Percentiles rank a stretch among this genome's conserved stretches.
These are phyloP conservation scores for Caenorhabditis sp. DNA, from an alignment of 2,888 invertebrate genomes.

Conservation along the genomic window DNA sequence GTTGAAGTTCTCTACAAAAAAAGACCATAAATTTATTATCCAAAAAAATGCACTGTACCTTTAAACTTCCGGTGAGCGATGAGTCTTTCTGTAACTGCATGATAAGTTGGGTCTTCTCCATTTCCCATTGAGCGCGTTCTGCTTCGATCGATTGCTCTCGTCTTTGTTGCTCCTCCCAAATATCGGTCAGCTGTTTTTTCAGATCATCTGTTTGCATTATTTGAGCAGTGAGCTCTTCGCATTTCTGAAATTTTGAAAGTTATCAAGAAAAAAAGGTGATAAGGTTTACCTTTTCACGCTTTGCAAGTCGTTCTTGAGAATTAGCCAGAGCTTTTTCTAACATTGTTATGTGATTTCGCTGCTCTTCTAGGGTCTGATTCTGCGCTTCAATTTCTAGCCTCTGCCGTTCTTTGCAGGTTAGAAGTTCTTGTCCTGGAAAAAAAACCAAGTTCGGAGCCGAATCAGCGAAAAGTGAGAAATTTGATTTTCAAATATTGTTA, in stretches of 20 bases:
- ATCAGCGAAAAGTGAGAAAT: too few species aligned
- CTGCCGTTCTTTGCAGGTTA: slow-evolving; percentile 87
- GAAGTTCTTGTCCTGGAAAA: slow-evolving; percentile 83
- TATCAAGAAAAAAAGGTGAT: background rate
- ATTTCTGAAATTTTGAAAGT: slow-evolving; percentile 40
- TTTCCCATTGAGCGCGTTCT: slow-evolving; percentile 84
- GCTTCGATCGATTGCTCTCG: slow-evolving; percentile 78
- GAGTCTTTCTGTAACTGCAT: slow-evolving; percentile 56
- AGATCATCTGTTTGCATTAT: slow-evolving; percentile 34
- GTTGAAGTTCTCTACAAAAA: slow-evolving; percentile 24
- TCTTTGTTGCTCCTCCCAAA: slow-evolving; percentile 28
- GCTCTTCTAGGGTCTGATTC: slow-evolving; percentile 86
- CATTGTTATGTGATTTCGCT: slow-evolving; percentile 89
- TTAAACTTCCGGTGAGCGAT: slow-evolving; percentile 47
- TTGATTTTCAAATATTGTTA: too few species aligned
- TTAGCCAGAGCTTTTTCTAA: slow-evolving; percentile 88
- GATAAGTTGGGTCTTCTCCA: slow-evolving; percentile 80
- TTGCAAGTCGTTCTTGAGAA: slow-evolving; percentile 85
- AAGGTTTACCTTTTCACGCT: slow-evolving; percentile 54
- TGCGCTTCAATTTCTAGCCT: slow-evolving; percentile 90
- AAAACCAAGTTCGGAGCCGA: too few species aligned
- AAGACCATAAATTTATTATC: too few species aligned
- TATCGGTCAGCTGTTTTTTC: slow-evolving; percentile 43
- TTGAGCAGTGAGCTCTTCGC: slow-evolving; percentile 41
- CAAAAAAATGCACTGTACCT: too few species aligned